Percentiles rank a stretch among this genome's conserved stretches.
phyloP scores from a whole-genome alignment of 2,797 vertebrate genomes.

The Silurus lanzhouensis region DNA sequence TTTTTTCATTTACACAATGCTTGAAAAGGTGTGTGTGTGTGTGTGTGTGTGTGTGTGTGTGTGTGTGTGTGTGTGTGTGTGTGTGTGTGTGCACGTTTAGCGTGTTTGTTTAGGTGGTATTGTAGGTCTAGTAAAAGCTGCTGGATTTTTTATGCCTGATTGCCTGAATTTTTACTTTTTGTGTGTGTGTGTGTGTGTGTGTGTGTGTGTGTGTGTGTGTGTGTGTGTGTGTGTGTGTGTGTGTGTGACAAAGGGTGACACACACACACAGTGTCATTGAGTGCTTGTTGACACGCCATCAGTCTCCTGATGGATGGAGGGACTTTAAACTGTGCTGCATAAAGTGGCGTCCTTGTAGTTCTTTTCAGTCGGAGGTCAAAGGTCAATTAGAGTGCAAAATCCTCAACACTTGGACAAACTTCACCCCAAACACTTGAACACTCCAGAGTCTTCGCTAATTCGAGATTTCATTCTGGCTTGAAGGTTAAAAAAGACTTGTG shows the following conservation, averaged over 20 bases:
- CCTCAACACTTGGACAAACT: constrained; percentile 26
- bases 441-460: background rate
- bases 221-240: constrained; percentile 20
- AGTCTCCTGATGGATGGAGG: constrained; percentile 20
- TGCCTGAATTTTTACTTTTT: background rate
- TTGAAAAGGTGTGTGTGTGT: constrained; percentile 1
- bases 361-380: constrained; percentile 34
- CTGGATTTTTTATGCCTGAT: constrained; percentile 37
- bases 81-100: constrained; percentile 53
- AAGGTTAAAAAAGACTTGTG: background rate
- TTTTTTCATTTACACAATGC: constrained; percentile 45
- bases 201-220: constrained; percentile 5
- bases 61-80: constrained; percentile 59
- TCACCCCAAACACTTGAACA: constrained; percentile 31
- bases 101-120: constrained; percentile 47
- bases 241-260: background rate
- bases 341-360: constrained; percentile 33
- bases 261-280: background rate
- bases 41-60: background rate
- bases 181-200: too few species aligned
- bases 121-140: constrained; percentile 61
- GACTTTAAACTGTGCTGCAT: constrained; percentile 19
- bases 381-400: constrained; percentile 29
- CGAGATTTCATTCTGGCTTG: constrained; percentile 19
- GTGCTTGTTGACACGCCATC: constrained; percentile 22